phyloP scores from a whole-genome alignment of 2,113 vertebrate species.

The Grantiella picta region DNA sequence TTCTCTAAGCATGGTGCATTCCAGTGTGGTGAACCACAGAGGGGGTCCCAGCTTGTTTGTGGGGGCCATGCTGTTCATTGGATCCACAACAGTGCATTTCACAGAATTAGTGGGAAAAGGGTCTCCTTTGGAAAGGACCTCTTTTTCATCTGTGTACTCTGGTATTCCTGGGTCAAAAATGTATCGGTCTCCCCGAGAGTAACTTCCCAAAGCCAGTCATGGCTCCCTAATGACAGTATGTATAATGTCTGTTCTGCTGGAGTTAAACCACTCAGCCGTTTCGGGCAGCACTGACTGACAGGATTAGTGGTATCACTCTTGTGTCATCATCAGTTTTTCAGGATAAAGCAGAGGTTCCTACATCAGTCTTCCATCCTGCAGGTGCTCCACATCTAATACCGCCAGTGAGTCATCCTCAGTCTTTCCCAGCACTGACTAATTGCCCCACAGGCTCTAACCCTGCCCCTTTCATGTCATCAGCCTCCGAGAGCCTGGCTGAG shows the following conservation, averaged over 20 bases:
- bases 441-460: neutral
- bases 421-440: neutral
- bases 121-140: neutral
- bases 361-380: neutral
- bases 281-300: neutral
- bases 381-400: neutral
- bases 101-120: neutral
- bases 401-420: neutral
- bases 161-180: neutral
- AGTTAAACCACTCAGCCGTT: neutral
- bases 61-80: neutral
- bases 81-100: neutral
- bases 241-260: neutral
- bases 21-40: neutral
- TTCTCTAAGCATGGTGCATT: neutral
- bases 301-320: neutral
- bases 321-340: neutral
- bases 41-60: neutral
- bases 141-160: neutral
- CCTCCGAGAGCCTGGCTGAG: slow-evolving; percentile 1
- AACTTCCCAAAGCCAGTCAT: neutral
- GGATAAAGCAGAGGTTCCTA: neutral
- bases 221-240: neutral
- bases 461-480: neutral
- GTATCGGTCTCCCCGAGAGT: neutral